Evolutionary conservation across 2,113 vertebrate genomes (phyloP), one percentile per base, ranked within the genome.

Genomic region (Natator depressus): DNA sequence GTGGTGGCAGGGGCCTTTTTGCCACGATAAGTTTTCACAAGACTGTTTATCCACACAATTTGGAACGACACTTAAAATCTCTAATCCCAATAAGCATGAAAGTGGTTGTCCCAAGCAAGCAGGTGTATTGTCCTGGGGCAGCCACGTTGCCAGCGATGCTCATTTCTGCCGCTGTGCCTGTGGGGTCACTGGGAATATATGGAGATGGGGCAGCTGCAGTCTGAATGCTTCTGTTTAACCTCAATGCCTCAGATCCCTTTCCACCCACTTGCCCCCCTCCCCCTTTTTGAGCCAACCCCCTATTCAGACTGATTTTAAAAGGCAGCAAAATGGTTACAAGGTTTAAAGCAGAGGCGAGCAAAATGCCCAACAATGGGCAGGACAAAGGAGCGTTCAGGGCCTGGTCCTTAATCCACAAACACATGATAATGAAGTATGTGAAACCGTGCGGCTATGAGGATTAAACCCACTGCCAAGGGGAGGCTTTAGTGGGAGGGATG

Each of bases 71-170:
- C 98, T 98, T 98, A 98, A 98, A 97, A 95, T 98, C 98, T 98
- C 98, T 99, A 99, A 99, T 99, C 98, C 98, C 98, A 98, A 98
- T 88, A 98, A 98, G 98, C 98, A 98, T 99, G 99, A 99, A 99
- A 99, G 98, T 98, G 97, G 97, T 96, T 96, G 95, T 91, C 96
- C 97, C 9, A 4, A 96, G 94, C 96, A 97, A 97, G 98, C 98
- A 97, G 98, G 98, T 98, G 98, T 96, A 95, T 97, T 93, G 96
- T 97, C 91, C 95, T 92, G 35, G 20, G 10, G 85, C 90, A 13
- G 90, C 97, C 91, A 50, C 82, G 83, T 82, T 89, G 96, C 98
- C 96, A 97, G 83, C 82, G 94, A 89, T 81, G 97, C 91, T 96
- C 95, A 96, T 98, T 97, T 98, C 97, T 94, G 51, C 96, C 6